Conservation (phyloP, 1,140 invertebrate species). For the Temnothorax nylanderi region DNA sequence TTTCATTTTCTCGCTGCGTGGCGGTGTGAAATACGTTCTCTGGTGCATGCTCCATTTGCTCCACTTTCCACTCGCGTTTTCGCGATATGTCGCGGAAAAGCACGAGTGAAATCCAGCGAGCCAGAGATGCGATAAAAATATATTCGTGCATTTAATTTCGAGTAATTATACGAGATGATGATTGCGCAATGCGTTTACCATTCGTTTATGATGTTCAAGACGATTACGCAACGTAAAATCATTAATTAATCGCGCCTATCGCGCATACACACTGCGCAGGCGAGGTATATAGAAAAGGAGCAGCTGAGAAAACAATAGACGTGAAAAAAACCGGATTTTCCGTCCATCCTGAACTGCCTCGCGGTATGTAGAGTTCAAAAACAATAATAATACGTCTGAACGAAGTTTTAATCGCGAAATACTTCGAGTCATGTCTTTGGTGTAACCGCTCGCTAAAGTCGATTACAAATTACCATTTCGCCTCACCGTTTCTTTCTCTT, state of each 20-base stretch:
- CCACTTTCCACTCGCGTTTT: not conserved
- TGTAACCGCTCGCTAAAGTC: not conserved
- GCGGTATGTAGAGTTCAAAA: not conserved
- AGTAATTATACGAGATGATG: constrained; percentile 14
- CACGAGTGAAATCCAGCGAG: not conserved
- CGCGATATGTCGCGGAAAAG: not conserved
- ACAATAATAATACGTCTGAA: not conserved
- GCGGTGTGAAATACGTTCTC: constrained; percentile 2
- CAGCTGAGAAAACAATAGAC: constrained; percentile 36
- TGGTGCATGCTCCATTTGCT: not conserved
- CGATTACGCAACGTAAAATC: constrained; percentile 28
- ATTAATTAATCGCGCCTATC: constrained; percentile 41
- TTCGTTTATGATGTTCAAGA: not conserved
- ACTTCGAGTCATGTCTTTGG: not conserved
- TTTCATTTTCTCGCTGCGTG: constrained; percentile 37
- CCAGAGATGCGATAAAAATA: not conserved
- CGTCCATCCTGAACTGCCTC: not conserved
- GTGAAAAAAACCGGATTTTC: not conserved
- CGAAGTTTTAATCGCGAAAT: not conserved
- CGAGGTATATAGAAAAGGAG: not conserved
- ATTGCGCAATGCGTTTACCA: not conserved
- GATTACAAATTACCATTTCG: not conserved
- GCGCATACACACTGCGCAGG: not conserved
- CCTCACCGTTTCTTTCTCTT: not conserved
- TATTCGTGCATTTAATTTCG: not conserved